Base-by-base conservation (phyloP, 2,888 invertebrate species). In the Pyrocoelia pectoralis region DNA sequence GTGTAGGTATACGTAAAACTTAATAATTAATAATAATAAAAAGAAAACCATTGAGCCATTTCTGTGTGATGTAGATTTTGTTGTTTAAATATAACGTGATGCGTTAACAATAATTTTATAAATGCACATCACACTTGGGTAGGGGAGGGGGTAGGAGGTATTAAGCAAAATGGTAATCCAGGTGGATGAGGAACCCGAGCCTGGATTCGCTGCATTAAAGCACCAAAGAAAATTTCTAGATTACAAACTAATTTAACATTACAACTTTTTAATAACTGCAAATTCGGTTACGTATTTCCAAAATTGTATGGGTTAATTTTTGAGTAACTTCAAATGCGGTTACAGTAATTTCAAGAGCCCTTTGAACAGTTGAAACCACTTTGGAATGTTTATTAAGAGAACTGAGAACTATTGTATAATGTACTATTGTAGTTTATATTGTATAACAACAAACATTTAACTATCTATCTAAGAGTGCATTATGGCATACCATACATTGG, bases 401-500 rank as follows among this genome's bases (percentile, higher is more conserved):
- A 54, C 41, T 51, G 55, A 53, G 54, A 58, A 58, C 55, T 55
- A 65, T 55, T 60, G 59, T 56, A 48, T 56, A 40, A 55, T 60
- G n/a, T 59, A 65, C 65, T 65, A 65, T 60, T 65, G 65, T 65
- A 60, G 60, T 60, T 60, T 51, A 52, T 56, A n/a, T 61, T 51
- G 54, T 60, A 60, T 65, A 65, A 65, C 65, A 65, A 65, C 60
- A 60, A 65, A 65, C 65, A 65, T 65, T 65, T 53, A 65, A 65
- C 65, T 65, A 65, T 60, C 55, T 54, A 60, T 63, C 64, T 64
- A 64, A 64, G 24, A 24, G 64, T 64, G 64, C 64, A 54, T 59
- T 65, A 61, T 65, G 65, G 60, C 65, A 52, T 52, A 63, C 49
- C 41, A 38, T 52, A 33, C n/a, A n/a, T n/a, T 46, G 48, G 52